A percentile compares a stretch with the other conserved stretches of the same genome.
phyloP scores from a whole-genome alignment of 2,888 invertebrate genomes.

The Eristalis tenax region DNA sequence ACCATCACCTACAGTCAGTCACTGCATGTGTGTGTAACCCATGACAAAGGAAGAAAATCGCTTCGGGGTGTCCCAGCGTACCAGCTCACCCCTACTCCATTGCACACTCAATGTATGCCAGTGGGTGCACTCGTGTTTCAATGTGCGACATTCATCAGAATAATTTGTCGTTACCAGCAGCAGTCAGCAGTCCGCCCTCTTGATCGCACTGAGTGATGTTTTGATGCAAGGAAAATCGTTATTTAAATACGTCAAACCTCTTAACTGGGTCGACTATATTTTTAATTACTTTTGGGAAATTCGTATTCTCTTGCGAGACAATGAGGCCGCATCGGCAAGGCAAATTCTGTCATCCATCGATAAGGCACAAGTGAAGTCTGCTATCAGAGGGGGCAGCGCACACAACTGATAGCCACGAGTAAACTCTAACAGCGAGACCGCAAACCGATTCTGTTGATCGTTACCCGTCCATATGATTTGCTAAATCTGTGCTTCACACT shows the following conservation, averaged over 20 bases:
- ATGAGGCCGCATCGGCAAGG: not conserved
- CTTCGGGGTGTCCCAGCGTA: not conserved
- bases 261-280: slow-evolving; percentile 1
- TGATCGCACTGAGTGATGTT: slow-evolving; percentile 1
- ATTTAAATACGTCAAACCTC: not conserved
- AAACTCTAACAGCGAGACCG: not conserved
- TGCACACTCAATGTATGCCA: not conserved
- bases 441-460: slow-evolving; percentile 1
- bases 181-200: not conserved
- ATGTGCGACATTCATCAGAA: slow-evolving; percentile 16
- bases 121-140: not conserved
- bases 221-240: slow-evolving; percentile 2
- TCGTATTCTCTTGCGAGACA: not conserved
- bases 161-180: slow-evolving; percentile 7
- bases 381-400: slow-evolving; percentile 19
- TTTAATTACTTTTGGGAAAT: slow-evolving; percentile 1
- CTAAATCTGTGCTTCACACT: not conserved
- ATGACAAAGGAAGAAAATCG: slow-evolving; percentile 11
- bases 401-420: slow-evolving; percentile 3
- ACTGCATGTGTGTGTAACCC: not conserved
- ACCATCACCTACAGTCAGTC: too few species aligned
- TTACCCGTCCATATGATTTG: not conserved
- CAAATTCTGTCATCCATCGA: not conserved
- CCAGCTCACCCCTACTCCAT: not conserved
- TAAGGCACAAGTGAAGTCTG: slow-evolving; percentile 32